Conservation (phyloP, 1,140 invertebrate species). For the Zaprionus africanus region DNA sequence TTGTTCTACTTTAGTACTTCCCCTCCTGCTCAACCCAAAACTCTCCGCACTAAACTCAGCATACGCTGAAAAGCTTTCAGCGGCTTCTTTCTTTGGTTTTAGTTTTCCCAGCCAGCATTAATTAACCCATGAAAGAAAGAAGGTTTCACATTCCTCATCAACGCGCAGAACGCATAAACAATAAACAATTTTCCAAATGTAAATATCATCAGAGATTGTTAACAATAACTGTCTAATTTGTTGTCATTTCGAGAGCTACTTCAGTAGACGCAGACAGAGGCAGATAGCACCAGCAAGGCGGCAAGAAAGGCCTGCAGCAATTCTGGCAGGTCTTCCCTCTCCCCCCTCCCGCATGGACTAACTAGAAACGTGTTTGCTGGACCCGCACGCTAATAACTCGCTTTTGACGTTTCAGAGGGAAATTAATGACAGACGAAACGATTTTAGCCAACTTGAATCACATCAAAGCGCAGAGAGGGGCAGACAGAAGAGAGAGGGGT, state of each 20-base stretch:
- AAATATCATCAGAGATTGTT: constrained; percentile 82
- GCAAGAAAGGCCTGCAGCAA: constrained; percentile 27
- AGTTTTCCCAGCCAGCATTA: not conserved
- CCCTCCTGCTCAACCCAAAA: not conserved
- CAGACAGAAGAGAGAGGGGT: constrained; percentile 27
- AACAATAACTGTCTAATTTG: constrained; percentile 82
- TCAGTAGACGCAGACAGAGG: constrained; percentile 49
- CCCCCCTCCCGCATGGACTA: not conserved
- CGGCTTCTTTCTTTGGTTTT: not conserved
- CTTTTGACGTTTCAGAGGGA: constrained; percentile 64
- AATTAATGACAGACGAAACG: constrained; percentile 78
- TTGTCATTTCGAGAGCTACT: constrained; percentile 74
- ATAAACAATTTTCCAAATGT: constrained; percentile 72
- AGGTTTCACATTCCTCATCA: constrained; percentile 43
- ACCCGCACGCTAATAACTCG: constrained; percentile 79
- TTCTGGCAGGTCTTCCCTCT: not conserved
- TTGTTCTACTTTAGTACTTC: not conserved
- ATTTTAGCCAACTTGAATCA: constrained; percentile 79
- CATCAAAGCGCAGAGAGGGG: constrained; percentile 25
- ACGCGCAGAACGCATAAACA: constrained; percentile 28
- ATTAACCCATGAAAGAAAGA: constrained; percentile 5
- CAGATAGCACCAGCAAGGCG: constrained; percentile 19
- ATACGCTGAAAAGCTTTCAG: not conserved
- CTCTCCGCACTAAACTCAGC: not conserved
- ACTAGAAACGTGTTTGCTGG: constrained; percentile 69